phyloP scores from a whole-genome alignment of 2,888 invertebrate genomes.

The Neocrepidodera transversa region DNA sequence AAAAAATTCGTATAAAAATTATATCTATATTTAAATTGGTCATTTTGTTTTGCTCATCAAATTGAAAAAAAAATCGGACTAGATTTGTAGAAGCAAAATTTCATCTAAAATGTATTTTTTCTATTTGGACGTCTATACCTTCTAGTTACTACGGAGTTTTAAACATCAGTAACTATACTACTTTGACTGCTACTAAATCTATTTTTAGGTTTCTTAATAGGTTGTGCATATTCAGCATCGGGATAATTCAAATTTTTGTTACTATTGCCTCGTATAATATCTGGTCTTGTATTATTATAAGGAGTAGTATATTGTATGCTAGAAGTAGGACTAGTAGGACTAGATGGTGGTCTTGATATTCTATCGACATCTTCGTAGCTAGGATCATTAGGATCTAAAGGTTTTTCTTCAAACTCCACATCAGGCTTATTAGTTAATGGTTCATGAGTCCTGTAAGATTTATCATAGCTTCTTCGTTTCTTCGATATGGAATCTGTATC shows the following conservation, averaged over 20 bases:
- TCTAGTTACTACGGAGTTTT: conserved; percentile 11
- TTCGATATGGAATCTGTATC: conserved; percentile 62
- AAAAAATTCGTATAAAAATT: not conserved
- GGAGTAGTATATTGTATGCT: conserved; percentile 29
- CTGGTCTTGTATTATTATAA: conserved; percentile 45
- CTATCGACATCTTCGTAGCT: conserved; percentile 28
- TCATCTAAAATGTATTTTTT: too few species aligned
- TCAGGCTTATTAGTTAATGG: conserved; percentile 76
- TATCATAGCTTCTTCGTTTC: conserved; percentile 78
- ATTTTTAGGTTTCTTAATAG: conserved; percentile 43
- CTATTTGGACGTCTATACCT: too few species aligned
- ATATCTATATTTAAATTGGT: not conserved
- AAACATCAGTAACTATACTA: conserved; percentile 55
- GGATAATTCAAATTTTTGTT: conserved; percentile 40
- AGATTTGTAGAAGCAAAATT: not conserved
- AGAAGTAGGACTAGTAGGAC: conserved; percentile 40
- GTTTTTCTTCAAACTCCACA: conserved; percentile 81
- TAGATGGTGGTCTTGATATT: conserved; percentile 11
- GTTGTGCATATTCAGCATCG: conserved; percentile 48
- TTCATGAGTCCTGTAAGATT: conserved; percentile 84
- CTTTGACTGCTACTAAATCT: conserved; percentile 52
- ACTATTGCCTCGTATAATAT: conserved; percentile 39
- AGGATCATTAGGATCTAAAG: conserved; percentile 69
- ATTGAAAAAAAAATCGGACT: not conserved
- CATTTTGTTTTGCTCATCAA: not conserved